phyloP scores from a whole-genome alignment of 2,888 invertebrate species.

The Apamea anceps region DNA sequence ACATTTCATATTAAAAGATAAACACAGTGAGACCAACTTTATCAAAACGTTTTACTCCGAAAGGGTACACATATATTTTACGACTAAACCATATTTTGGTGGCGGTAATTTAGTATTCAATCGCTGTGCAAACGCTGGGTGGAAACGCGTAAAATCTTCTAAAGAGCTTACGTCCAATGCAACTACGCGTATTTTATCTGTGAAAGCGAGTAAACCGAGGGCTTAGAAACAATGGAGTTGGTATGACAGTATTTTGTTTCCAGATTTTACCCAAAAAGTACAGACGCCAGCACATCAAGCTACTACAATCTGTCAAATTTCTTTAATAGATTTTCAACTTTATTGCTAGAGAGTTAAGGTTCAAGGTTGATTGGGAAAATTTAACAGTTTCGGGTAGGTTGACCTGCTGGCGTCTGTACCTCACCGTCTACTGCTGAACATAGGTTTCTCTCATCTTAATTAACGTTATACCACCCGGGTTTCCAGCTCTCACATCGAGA shows the following conservation, averaged over 20 bases:
- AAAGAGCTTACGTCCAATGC: slow-evolving; percentile 52
- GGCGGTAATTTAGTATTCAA: slow-evolving; percentile 58
- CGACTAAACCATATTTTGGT: slow-evolving; percentile 52
- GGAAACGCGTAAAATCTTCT: slow-evolving; percentile 40
- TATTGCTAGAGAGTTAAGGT: too few relatives aligned
- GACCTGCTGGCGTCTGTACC: too few relatives aligned
- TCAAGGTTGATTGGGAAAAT: too few relatives aligned
- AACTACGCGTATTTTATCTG: slow-evolving; percentile 46
- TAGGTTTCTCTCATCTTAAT: background rate
- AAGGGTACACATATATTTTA: slow-evolving; percentile 59
- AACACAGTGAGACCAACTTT: slow-evolving; percentile 44
- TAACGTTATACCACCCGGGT: too few relatives aligned
- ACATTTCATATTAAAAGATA: slow-evolving; percentile 47
- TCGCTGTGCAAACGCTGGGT: slow-evolving; percentile 43
- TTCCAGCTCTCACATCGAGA: background rate
- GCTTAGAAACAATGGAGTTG: slow-evolving; percentile 10
- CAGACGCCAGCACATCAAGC: too few relatives aligned
- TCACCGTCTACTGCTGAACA: too few relatives aligned
- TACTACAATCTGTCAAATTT: too few relatives aligned
- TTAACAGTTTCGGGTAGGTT: too few relatives aligned
- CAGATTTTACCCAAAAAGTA: background rate
- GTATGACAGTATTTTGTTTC: background rate
- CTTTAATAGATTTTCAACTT: too few relatives aligned
- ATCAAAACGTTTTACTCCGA: slow-evolving; percentile 50
- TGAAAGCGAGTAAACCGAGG: background rate